Evolutionary conservation across 2,113 vertebrate genomes (phyloP), one percentile per base, ranked within the genome.

Genomic region (Typhlomys cinereus): DNA sequence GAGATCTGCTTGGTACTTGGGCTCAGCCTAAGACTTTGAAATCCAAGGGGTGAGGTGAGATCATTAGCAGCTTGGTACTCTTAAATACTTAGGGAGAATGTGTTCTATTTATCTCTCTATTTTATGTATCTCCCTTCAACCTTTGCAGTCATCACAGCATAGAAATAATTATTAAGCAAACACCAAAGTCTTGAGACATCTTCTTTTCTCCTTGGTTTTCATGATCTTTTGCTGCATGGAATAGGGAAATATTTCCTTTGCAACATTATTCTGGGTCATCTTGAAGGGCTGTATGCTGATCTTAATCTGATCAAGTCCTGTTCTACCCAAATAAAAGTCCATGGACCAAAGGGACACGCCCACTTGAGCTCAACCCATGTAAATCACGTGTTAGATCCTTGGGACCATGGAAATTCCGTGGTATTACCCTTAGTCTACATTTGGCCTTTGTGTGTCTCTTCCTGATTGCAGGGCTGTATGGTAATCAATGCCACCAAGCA

Each of bases 201-300:
- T 20, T 34, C 2, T 25, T 25, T 7, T 2, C 2, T 18, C 0
- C 6, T 67, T 7, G 9, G 4, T 1, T 70, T 2, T 52, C 7
- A 17, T 34, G 31, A 4, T 17, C 9, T 48, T 52, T 71, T 57
- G 8, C 61, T 85, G 36, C 12, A 67, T 11, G 2, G 13, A 64
- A 31, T 7, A 85, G 14, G 78, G 46, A 39, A 36, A 20, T 31
- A 25, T 2, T 81, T 5, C 17, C 46, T 4, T 71, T 54, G 48
- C n/a, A 80, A 1, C 14, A 5, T 18, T 69, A 14, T 13, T 82
- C 6, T 41, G 11, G 14, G 44, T 1, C 20, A 62, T 4, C n/a
- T 59, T 44, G 44, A 75, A 59, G 3, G 18, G 12, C 4, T 48
- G 12, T n/a, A 64, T 41, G 23, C 13, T 71, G n/a, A 31, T n/a